phyloP scores from a whole-genome alignment of 2,797 vertebrate species.

The Antrozous pallidus region DNA sequence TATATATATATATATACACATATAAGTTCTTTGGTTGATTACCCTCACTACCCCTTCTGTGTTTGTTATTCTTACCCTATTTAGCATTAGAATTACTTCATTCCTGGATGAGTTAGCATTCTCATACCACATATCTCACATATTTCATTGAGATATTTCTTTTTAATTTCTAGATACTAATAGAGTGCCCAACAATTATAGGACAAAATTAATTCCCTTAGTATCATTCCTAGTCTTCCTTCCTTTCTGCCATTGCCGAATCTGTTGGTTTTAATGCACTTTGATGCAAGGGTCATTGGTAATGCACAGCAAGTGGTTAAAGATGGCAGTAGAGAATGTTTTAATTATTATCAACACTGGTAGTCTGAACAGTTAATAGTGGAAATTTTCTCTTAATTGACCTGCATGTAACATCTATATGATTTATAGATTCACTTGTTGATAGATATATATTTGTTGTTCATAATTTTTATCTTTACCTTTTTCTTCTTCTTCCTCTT shows the following conservation, averaged over 20 bases:
- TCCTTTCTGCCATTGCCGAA: neutral
- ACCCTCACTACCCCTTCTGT: neutral
- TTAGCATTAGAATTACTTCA: neutral
- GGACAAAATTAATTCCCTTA: neutral
- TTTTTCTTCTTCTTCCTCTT: no score
- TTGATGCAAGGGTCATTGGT: neutral
- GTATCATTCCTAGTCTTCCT: neutral
- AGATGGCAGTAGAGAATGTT: neutral
- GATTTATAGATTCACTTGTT: no score
- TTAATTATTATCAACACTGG: neutral
- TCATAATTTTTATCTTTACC: no score
- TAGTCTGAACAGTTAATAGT: constrained; percentile 16
- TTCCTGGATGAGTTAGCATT: neutral
- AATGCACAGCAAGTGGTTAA: neutral
- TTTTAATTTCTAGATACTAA: neutral
- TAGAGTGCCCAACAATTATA: neutral
- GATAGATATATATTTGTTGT: no score
- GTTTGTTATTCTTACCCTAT: neutral
- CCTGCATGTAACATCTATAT: neutral
- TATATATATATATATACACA: no score
- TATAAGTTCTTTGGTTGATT: no score
- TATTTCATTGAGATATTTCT: constrained; percentile 29
- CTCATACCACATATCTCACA: neutral
- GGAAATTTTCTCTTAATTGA: neutral
- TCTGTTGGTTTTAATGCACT: neutral